Percentiles rank a stretch among this genome's conserved stretches.
Evolutionary conservation across 2,888 invertebrate species (phyloP).

Genomic region (Thereva unica): DNA sequence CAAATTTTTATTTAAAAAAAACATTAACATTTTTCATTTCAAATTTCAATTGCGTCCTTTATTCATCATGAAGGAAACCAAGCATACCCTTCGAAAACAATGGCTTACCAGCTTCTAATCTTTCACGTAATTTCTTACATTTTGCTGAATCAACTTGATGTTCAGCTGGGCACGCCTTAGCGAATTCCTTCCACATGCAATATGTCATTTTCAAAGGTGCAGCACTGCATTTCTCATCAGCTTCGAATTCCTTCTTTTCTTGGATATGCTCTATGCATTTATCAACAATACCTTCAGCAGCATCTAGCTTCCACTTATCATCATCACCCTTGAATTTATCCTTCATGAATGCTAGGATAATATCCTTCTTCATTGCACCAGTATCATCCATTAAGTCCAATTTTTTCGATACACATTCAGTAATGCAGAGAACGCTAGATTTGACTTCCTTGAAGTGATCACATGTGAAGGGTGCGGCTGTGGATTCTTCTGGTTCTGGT

Average conservation of each 20-base stretch:
- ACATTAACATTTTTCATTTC: no score
- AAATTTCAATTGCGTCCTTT: no score
- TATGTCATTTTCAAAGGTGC: conserved; percentile 44
- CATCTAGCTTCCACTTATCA: conserved; percentile 43
- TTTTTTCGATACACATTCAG: conserved; percentile 46
- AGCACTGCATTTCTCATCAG: conserved; percentile 43
- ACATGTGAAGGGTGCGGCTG: conserved; percentile 47
- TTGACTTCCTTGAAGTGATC: conserved; percentile 44
- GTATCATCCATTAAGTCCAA: conserved; percentile 43
- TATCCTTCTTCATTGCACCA: conserved; percentile 45
- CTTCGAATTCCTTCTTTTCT: conserved; percentile 20
- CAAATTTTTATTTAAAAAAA: no score
- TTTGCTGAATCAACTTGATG: conserved; percentile 43
- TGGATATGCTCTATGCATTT: conserved; percentile 42
- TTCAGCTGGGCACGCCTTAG: conserved; percentile 46
- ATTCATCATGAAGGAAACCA: no score
- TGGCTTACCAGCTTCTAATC: conserved; percentile 43
- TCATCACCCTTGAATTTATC: conserved; percentile 40
- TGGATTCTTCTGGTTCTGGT: conserved; percentile 39
- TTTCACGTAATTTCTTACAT: conserved; percentile 46
- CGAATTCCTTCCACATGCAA: conserved; percentile 46
- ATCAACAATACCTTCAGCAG: conserved; percentile 44
- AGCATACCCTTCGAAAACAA: conserved; percentile 8
- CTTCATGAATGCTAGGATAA: conserved; percentile 41
- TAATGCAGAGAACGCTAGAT: conserved; percentile 44